A percentile compares a stretch with the other conserved stretches of the same genome.
phyloP scores from a whole-genome alignment of 2,797 vertebrate genomes.

The Liparis tanakae region DNA sequence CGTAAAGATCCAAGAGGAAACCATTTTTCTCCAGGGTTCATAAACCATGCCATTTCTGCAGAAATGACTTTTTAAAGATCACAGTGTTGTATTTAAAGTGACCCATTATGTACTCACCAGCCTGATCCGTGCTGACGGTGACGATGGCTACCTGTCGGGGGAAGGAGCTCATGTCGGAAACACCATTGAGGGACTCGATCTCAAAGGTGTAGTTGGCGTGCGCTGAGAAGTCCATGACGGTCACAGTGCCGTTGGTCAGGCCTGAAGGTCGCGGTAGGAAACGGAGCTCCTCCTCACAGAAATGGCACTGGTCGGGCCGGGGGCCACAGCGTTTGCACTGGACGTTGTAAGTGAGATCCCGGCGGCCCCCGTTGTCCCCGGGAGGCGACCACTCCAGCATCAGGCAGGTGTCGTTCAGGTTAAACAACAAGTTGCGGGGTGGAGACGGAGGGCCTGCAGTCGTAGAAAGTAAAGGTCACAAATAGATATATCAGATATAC shows the following conservation, averaged over 20 bases:
- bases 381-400: conserved; percentile 97
- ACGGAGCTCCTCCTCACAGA: conserved; percentile 92
- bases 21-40: neutral
- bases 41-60: neutral
- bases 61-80: too few species aligned
- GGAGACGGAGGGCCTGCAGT: conserved; percentile 92
- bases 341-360: conserved; percentile 95
- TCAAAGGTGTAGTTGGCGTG: conserved; percentile 98
- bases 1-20: neutral
- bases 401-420: conserved; percentile 94
- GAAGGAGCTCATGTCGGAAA: conserved; percentile 92
- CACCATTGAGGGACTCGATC: conserved; percentile 95
- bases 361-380: conserved; percentile 92
- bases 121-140: conserved; percentile 93
- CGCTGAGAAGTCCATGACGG: conserved; percentile 90
- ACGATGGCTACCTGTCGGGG: conserved; percentile 91
- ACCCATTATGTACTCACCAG: conserved; percentile 85
- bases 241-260: conserved; percentile 89
- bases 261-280: conserved; percentile 92
- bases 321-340: conserved; percentile 92
- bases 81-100: neutral
- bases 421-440: conserved; percentile 92
- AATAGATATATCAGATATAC: neutral
- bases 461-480: neutral
- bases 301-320: conserved; percentile 85